Evolutionary conservation across 2,113 vertebrate genomes (phyloP).

Genomic region (Carassius gibelio): DNA sequence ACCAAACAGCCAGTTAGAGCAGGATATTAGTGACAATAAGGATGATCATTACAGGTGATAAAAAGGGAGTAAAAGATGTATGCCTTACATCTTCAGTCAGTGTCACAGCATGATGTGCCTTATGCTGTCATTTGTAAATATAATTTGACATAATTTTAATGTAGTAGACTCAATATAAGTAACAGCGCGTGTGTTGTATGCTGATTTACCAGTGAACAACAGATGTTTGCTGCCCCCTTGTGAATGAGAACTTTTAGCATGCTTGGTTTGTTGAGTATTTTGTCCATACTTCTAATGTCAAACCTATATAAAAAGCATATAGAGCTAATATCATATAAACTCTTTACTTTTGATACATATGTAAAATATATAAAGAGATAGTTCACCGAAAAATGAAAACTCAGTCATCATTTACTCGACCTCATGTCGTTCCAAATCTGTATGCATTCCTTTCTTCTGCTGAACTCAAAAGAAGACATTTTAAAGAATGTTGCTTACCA

Average conservation of each 20-base stretch:
- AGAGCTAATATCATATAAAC: neutral
- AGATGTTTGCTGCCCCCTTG: conserved; percentile 48
- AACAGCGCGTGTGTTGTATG: neutral
- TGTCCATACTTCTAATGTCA: neutral
- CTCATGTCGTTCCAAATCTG: neutral
- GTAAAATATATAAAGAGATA: neutral
- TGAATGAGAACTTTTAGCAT: neutral
- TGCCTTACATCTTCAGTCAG: neutral
- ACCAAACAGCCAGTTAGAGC: conserved; percentile 1
- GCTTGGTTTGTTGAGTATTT: neutral
- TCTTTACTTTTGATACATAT: neutral
- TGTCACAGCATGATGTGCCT: neutral
- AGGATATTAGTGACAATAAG: neutral
- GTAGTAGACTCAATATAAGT: neutral
- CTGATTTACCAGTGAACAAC: conserved; percentile 2
- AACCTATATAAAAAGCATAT: neutral
- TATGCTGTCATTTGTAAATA: neutral
- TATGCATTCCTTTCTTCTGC: neutral
- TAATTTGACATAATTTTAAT: neutral
- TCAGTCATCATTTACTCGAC: neutral
- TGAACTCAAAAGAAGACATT: neutral
- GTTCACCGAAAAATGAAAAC: neutral
- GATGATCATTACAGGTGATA: neutral
- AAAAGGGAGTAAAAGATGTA: neutral
- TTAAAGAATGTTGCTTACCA: neutral